Conservation (phyloP, 2,113 vertebrate species). For the Thalassoma bifasciatum region DNA sequence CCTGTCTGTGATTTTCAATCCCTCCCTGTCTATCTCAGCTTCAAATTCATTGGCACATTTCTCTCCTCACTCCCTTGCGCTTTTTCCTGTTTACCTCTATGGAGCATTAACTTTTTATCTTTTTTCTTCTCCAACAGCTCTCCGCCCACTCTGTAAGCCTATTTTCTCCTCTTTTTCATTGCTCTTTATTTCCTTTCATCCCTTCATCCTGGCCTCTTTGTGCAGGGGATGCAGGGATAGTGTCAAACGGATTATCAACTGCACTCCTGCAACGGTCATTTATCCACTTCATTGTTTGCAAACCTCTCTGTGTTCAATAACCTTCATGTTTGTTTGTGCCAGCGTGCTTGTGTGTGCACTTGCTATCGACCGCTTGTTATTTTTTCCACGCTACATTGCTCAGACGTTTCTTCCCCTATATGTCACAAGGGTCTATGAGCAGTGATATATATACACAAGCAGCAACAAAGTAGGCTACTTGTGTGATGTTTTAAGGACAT, state of each 20-base stretch:
- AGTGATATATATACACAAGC: constrained; percentile 37
- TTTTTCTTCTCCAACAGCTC: constrained; percentile 24
- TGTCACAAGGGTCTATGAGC: constrained; percentile 38
- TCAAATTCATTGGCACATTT: constrained; percentile 48
- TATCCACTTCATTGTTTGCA: constrained; percentile 51
- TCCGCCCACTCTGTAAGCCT: constrained; percentile 38
- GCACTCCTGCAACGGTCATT: constrained; percentile 45
- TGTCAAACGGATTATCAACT: constrained; percentile 53
- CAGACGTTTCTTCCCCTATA: constrained; percentile 39
- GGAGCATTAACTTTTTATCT: constrained; percentile 55
- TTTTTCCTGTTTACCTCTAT: constrained; percentile 53
- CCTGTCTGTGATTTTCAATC: constrained; percentile 39
- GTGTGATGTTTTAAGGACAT: constrained; percentile 59
- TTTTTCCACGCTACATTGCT: constrained; percentile 41
- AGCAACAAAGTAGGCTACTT: constrained; percentile 35
- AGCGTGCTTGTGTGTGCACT: neutral
- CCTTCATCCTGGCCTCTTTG: constrained; percentile 41
- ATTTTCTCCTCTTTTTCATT: constrained; percentile 41
- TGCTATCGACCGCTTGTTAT: constrained; percentile 29
- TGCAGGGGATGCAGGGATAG: constrained; percentile 27
- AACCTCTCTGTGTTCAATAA: constrained; percentile 40
- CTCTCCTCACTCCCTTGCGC: constrained; percentile 13
- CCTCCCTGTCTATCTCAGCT: constrained; percentile 29
- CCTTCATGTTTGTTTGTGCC: constrained; percentile 51
- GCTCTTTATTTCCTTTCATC: constrained; percentile 47